Evolutionary conservation across 2,888 invertebrate genomes (phyloP).

Genomic region (Drosophila heteroneura): DNA sequence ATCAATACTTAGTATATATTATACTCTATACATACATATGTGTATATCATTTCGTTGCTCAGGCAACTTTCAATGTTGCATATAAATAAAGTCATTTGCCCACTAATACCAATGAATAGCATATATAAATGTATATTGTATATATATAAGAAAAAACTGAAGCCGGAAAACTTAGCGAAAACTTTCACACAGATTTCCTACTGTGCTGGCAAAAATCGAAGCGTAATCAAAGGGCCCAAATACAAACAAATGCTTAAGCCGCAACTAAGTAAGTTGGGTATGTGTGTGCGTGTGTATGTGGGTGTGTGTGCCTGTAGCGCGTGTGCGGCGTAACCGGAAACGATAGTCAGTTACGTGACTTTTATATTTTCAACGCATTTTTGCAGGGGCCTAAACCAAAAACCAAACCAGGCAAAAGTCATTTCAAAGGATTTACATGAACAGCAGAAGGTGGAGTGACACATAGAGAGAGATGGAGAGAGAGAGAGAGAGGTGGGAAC

Average conservation of each 20-base stretch:
- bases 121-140: not conserved
- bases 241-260: constrained; percentile 75
- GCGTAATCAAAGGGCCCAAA: constrained; percentile 76
- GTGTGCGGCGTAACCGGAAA: constrained; percentile 66
- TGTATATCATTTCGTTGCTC: constrained; percentile 46
- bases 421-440: constrained; percentile 66
- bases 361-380: constrained; percentile 78
- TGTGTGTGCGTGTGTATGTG: constrained; percentile 8
- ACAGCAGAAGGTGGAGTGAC: not conserved
- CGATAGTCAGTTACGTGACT: constrained; percentile 77
- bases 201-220: constrained; percentile 66
- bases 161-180: constrained; percentile 56
- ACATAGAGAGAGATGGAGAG: not conserved
- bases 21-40: not conserved
- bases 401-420: constrained; percentile 29
- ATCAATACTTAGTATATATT: constrained; percentile 3
- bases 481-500: constrained; percentile 2
- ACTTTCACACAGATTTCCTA: constrained; percentile 59
- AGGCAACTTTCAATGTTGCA: constrained; percentile 66
- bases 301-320: constrained; percentile 34
- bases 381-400: constrained; percentile 26
- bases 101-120: constrained; percentile 49
- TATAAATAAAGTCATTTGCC: constrained; percentile 76
- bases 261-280: constrained; percentile 47
- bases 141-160: constrained; percentile 25